These are phyloP conservation scores for Psittacula echo DNA, from an alignment of 2,797 vertebrate species.

Conservation along the genomic window DNA sequence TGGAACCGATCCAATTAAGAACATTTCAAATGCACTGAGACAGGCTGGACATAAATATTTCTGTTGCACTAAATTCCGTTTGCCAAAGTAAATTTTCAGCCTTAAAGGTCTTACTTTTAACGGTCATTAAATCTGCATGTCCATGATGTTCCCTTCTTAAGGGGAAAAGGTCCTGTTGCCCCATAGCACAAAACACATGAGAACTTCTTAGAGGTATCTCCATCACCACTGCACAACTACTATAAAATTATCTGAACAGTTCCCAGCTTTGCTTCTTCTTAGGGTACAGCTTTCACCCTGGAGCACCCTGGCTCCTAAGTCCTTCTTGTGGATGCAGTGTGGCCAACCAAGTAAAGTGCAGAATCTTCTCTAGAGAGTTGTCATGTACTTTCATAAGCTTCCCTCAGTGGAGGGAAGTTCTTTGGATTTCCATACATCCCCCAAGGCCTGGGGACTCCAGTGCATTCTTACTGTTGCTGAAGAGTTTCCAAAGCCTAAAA, in stretches of 20 bases:
- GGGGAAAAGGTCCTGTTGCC: neutral
- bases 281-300: neutral
- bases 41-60: neutral
- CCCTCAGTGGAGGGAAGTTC: neutral
- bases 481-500: neutral
- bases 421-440: neutral
- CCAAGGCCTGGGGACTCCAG: neutral
- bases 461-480: neutral
- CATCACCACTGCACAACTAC: neutral
- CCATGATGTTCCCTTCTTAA: neutral
- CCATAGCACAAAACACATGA: neutral
- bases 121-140: neutral
- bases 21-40: neutral
- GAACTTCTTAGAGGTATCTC: neutral
- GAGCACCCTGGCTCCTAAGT: neutral
- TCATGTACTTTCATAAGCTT: neutral
- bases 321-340: neutral
- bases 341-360: neutral
- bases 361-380: neutral
- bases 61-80: neutral
- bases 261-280: neutral
- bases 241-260: neutral
- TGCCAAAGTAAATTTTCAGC: neutral
- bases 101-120: neutral
- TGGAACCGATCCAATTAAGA: neutral